These are phyloP conservation scores for Amblyjoppa proteus DNA, from an alignment of 2,888 invertebrate genomes.

Conservation along the genomic window DNA sequence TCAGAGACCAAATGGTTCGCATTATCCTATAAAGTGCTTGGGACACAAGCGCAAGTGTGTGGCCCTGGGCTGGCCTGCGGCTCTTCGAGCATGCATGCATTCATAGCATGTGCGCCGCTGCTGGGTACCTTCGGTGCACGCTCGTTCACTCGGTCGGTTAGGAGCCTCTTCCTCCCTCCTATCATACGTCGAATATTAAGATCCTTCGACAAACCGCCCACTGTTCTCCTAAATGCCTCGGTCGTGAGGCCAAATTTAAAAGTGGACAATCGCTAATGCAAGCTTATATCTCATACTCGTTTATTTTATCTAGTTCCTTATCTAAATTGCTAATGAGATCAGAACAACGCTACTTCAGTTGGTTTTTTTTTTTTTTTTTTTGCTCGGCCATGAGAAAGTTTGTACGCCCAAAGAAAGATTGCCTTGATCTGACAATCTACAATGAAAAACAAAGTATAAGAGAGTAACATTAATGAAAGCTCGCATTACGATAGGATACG, in stretches of 20 bases:
- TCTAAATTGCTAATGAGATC: slow-evolving; percentile 35
- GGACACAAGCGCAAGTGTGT: slow-evolving; percentile 55
- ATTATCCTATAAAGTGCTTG: slow-evolving; percentile 75
- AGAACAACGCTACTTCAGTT: neutral
- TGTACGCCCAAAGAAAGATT: neutral
- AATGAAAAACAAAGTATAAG: neutral
- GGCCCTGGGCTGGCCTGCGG: slow-evolving; percentile 45
- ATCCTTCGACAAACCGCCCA: slow-evolving; percentile 32
- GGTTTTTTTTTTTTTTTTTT: neutral
- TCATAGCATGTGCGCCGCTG: slow-evolving; percentile 56
- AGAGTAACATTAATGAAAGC: neutral
- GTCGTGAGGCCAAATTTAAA: neutral
- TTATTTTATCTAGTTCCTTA: slow-evolving; percentile 4
- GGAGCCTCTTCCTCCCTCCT: slow-evolving; percentile 11
- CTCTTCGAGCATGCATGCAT: slow-evolving; percentile 62
- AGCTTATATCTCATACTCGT: neutral
- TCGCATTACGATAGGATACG: no score
- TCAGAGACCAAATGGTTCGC: slow-evolving; percentile 72
- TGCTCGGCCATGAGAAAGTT: neutral
- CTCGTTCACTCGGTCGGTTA: slow-evolving; percentile 14
- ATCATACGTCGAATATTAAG: slow-evolving; percentile 30
- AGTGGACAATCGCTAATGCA: slow-evolving; percentile 3
- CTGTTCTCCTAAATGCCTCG: slow-evolving; percentile 16
- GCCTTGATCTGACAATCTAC: neutral
- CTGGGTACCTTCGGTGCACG: slow-evolving; percentile 26